Evolutionary conservation across 2,888 invertebrate species (phyloP).

Genomic region (Mycalesis mineus): DNA sequence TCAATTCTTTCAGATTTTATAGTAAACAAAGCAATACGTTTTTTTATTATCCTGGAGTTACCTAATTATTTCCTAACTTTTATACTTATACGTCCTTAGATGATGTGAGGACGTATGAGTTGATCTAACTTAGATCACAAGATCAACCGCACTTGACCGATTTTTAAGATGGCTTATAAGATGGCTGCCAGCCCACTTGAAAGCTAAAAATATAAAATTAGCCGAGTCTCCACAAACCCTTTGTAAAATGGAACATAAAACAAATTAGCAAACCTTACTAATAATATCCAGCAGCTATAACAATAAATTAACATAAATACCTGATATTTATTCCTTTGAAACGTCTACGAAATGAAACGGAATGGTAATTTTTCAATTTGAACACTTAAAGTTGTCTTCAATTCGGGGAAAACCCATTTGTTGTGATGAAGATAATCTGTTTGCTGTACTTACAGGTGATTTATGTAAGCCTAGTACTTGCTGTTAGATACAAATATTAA

Average conservation of each 20-base stretch:
- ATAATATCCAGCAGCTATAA: background rate
- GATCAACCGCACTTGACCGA: too few species aligned
- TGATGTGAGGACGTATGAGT: too few species aligned
- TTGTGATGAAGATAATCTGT: background rate
- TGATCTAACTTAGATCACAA: too few species aligned
- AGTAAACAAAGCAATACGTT: too few species aligned
- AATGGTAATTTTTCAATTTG: conserved; percentile 3
- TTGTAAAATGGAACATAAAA: background rate
- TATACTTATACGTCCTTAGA: too few species aligned
- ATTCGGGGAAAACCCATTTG: background rate
- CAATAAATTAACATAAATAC: conserved; percentile 4
- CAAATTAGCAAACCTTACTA: background rate
- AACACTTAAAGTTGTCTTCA: background rate
- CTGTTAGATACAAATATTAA: too few species aligned
- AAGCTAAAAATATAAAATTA: background rate
- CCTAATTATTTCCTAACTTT: too few species aligned
- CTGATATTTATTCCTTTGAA: background rate
- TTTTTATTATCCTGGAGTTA: too few species aligned
- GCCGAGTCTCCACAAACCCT: background rate
- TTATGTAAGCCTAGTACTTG: background rate
- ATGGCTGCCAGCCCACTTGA: too few species aligned
- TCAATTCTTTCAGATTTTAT: too few species aligned
- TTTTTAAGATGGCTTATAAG: too few species aligned
- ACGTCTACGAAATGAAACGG: background rate
- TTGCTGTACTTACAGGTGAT: background rate